Percentiles rank a stretch among this genome's conserved stretches.
Evolutionary conservation across 2,888 invertebrate species (phyloP).

Genomic region (Mesorhabditis spiculigera): DNA sequence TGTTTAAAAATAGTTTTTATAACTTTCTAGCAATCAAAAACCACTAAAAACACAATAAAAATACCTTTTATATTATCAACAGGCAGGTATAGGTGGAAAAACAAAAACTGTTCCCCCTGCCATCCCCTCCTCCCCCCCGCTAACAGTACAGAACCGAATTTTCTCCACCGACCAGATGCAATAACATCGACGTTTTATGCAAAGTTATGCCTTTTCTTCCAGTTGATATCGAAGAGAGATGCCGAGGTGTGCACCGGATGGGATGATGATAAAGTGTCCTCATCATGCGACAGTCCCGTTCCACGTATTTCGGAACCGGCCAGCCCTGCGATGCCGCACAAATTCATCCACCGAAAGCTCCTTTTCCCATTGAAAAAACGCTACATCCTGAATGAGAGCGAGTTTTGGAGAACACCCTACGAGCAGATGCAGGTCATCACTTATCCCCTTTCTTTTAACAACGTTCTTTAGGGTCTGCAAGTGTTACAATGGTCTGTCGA

Average conservation of each 20-base stretch:
- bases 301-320: constrained; percentile 55
- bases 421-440: constrained; percentile 22
- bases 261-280: constrained; percentile 33
- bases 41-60: too few relatives aligned
- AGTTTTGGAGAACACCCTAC: constrained; percentile 53
- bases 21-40: too few relatives aligned
- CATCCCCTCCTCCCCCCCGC: too few relatives aligned
- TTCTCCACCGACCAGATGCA: too few relatives aligned
- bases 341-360: constrained; percentile 46
- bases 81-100: too few relatives aligned
- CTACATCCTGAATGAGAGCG: constrained; percentile 44
- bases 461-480: constrained; percentile 31
- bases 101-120: too few relatives aligned
- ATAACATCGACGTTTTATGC: too few relatives aligned
- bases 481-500: constrained; percentile 56
- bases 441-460: too few relatives aligned
- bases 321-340: constrained; percentile 52
- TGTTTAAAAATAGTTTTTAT: too few relatives aligned
- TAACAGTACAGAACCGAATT: too few relatives aligned
- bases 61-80: too few relatives aligned
- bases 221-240: constrained; percentile 20
- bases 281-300: constrained; percentile 49
- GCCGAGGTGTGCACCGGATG: constrained; percentile 33
- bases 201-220: background rate
- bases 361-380: constrained; percentile 52